Evolutionary conservation across 2,888 invertebrate genomes (phyloP).

Genomic region (Andrena minutula): DNA sequence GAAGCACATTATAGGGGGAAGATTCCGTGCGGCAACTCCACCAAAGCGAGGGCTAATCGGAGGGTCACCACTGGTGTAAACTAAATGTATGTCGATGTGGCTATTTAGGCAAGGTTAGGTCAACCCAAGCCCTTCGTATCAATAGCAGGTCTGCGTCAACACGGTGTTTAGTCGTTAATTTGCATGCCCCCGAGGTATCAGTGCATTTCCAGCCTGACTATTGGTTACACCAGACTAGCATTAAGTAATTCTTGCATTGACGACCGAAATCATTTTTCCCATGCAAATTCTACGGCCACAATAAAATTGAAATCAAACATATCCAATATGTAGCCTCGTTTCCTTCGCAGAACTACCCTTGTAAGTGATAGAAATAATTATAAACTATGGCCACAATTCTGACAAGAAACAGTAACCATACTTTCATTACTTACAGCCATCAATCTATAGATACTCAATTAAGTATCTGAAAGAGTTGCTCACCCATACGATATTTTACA

Average conservation of each 20-base stretch:
- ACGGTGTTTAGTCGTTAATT: conserved; percentile 71
- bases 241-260: conserved; percentile 50
- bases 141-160: conserved; percentile 63
- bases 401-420: too few relatives aligned
- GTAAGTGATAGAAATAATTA: too few relatives aligned
- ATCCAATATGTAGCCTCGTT: too few relatives aligned
- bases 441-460: too few relatives aligned
- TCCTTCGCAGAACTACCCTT: too few relatives aligned
- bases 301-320: too few relatives aligned
- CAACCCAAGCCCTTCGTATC: conserved; percentile 59
- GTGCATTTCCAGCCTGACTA: conserved; percentile 58
- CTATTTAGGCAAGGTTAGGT: conserved; percentile 55
- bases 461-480: too few relatives aligned
- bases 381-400: too few relatives aligned
- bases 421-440: too few relatives aligned
- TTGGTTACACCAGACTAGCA: conserved; percentile 47
- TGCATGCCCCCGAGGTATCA: conserved; percentile 66
- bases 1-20: conserved; percentile 21
- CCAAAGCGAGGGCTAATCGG: conserved; percentile 44
- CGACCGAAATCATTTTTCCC: conserved; percentile 4
- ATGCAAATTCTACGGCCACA: too few relatives aligned
- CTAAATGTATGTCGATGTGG: conserved; percentile 51
- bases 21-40: conserved; percentile 29
- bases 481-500: too few relatives aligned
- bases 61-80: conserved; percentile 49